Evolutionary conservation across 2,888 invertebrate genomes (phyloP).

Genomic region (Timema podura): DNA sequence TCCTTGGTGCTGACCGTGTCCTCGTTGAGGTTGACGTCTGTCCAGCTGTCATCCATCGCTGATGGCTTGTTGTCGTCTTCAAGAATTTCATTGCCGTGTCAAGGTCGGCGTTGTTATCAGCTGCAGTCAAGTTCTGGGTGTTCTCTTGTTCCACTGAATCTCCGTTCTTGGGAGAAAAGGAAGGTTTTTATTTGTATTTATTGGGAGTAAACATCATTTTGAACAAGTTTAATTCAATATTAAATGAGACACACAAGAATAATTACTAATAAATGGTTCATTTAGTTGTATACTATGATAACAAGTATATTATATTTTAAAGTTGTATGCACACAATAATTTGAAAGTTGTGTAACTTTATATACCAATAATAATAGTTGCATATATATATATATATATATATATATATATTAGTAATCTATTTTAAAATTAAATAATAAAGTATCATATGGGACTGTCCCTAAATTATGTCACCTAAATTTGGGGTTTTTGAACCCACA

Average conservation of each 20-base stretch:
- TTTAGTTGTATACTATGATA: no score
- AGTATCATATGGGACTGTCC: no score
- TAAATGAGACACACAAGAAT: background rate
- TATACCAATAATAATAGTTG: no score
- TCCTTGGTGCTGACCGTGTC: constrained; percentile 58
- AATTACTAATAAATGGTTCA: no score
- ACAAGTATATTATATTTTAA: no score
- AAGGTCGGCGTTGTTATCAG: constrained; percentile 66
- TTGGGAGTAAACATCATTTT: background rate
- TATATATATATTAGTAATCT: no score
- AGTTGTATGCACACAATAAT: no score
- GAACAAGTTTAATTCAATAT: background rate
- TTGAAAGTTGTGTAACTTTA: no score
- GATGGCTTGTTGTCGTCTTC: constrained; percentile 68
- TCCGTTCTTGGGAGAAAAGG: constrained; percentile 61
- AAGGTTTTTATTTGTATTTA: background rate
- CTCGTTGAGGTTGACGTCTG: constrained; percentile 87
- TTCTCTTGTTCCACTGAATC: constrained; percentile 80
- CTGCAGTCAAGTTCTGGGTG: constrained; percentile 66
- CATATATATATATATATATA: no score
- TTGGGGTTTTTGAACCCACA: no score
- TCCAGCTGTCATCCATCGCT: constrained; percentile 84
- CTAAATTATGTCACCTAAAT: no score
- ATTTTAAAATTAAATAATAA: no score
- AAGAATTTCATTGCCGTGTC: constrained; percentile 54